Base-by-base conservation (phyloP, 2,113 vertebrate genomes). In the Elachura formosa region DNA sequence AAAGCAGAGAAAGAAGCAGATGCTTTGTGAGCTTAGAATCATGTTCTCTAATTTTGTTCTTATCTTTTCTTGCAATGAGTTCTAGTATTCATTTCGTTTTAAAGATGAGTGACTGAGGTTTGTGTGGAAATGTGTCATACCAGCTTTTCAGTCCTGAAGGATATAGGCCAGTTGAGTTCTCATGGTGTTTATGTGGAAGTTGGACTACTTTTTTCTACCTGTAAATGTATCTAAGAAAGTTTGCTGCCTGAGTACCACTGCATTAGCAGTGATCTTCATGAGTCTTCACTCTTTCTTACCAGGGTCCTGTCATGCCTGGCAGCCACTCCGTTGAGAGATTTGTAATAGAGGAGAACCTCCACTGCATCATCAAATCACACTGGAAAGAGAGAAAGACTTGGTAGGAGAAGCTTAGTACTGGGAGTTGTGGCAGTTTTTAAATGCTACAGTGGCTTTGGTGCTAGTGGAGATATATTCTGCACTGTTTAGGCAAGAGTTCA, bases 241-340 rank as follows among this genome's bases (percentile, higher is more conserved):
- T 61, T 84, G 40, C 31, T 78, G 36, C 19, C 12, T 74, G 19
- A 16, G 11, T 67, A 41, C 13, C 43, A 9, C 25, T 79, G 26
- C 17, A 28, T 49, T 51, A 77, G 7, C 23, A 43, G 54, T 52
- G 14, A 45, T 58, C 29, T 80, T 83, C 40, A 64, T 43, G 14
- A 61, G 2, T 85, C 12, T 87, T 85, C 13, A 12, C 45, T 93
- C 36, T 91, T 67, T 84, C 5, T 84, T 52, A 56, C 54, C 73
- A 99, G 99, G 99, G 99, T 68, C 99, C 99, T 26, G 99, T 99
- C 43, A 99, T 99, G 99, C 99, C 99, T 38, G 99, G 99, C 76
- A 99, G 99, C 93, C 99, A 99, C 94, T 99, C 99, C 7, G 99
- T 98, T 66, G 99, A 99, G 97, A 98, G 99, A 94, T 99, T 99